phyloP scores from a whole-genome alignment of 2,797 vertebrate species.

The Gymnopithys bicolor region DNA sequence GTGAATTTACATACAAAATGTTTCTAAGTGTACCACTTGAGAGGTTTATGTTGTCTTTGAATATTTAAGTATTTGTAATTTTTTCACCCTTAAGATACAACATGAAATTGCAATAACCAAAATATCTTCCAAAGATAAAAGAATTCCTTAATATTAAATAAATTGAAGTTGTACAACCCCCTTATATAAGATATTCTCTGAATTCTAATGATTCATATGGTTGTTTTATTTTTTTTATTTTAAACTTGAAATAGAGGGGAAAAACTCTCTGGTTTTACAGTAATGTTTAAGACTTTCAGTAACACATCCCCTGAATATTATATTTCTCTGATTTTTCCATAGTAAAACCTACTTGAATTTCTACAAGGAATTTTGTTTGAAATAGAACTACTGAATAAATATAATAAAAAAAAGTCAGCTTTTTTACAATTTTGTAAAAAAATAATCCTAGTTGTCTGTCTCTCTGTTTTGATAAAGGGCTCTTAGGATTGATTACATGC shows the following conservation, averaged over 20 bases:
- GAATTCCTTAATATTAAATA: neutral
- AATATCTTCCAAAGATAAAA: neutral
- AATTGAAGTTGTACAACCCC: neutral
- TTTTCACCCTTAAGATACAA: neutral
- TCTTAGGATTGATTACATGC: neutral
- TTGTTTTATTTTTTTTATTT: neutral
- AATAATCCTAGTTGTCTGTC: neutral
- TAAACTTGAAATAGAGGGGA: too few relatives aligned
- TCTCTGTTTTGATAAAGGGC: neutral
- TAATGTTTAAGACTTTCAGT: neutral
- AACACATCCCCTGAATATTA: neutral
- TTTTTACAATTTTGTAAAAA: neutral
- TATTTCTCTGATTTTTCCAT: neutral
- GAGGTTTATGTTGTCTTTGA: neutral
- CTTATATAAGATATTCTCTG: neutral
- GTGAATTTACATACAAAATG: neutral
- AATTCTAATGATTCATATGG: neutral
- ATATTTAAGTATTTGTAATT: neutral
- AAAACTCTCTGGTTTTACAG: accelerated
- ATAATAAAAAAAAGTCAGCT: accelerated
- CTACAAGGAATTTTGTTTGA: neutral
- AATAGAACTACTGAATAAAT: neutral
- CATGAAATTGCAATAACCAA: neutral
- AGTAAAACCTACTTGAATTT: neutral
- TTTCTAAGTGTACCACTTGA: neutral